Base-by-base conservation (phyloP, 2,113 vertebrate genomes). In the Cinclus cinclus region DNA sequence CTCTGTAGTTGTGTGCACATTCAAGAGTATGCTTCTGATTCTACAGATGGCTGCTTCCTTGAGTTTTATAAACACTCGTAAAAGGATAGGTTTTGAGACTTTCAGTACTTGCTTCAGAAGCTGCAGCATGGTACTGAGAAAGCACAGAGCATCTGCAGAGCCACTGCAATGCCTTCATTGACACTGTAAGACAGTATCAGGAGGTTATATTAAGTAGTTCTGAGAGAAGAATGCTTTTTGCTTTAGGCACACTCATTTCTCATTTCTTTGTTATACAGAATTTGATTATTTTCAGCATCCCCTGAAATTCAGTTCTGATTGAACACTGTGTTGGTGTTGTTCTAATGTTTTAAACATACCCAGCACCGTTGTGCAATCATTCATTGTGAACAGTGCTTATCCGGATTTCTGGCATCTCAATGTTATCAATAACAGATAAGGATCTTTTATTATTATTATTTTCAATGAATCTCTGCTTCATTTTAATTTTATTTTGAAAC, bases 281-380 rank as follows among this genome's bases (percentile, higher is more conserved):
- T 82, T 90, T 52, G 53, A 27, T 91, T 94, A 64, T 85, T 95
- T 89, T 86, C 82, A 95, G 15, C 35, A 80, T 86, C 19, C 11
- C 55, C 46, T 35, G 50, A 79, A 80, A 90, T 83, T 85, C 33
- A 35, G 0, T 95, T 94, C 62, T 68, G 47, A 7, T 87, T 91
- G 60, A 87, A 55, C 60, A 67, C n/a, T 1, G 3, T 27, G 46
- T 42, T 87, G 58, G 41, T 73, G 35, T 22, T 89, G n/a, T 65
- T 80, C 31, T 64, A 30, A 64, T 67, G 59, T 70, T 91, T 75
- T 89, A 86, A 83, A 75, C 17, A 7, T 47, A 60, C 3, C 33
- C 65, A 46, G 47, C 16, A 13, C 22, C 67, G 33, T 42, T 37
- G 35, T 37, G 35, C 35, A 37, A 37, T 37, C 35, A 15, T 74